Base-by-base conservation (phyloP, 92 coral and sea anemone species). In the Porites cylindrica region DNA sequence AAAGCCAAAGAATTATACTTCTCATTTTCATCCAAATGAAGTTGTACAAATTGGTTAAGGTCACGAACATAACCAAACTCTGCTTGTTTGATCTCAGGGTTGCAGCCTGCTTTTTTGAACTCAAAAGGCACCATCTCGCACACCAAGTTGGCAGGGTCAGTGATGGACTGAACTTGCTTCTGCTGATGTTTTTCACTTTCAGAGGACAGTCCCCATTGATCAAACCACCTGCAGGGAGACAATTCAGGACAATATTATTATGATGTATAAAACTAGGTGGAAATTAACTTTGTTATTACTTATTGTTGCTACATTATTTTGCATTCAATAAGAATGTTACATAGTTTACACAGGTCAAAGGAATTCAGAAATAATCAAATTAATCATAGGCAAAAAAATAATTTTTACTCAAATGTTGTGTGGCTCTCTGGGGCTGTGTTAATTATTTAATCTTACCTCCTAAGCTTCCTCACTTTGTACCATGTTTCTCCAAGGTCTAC, bases 101-200 rank as follows among this genome's bases (percentile, higher is more conserved):
- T 67, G 16, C 70, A 74, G 23, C 86, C 81, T 79, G 86, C 65
- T 62, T 80, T 87, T 64, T 72, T 87, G 13, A 50, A 51, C 50
- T 87, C 81, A 72, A 79, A 87, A 9, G 86, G 81, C 7, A 78
- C 80, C 90, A 87, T 87, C 72, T 87, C 68, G 18, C 81, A 87
- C 20, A 71, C 60, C 11, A 79, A 26, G 43, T 87, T 79, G 58
- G 66, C 90, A 19, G 90, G 76, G 51, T 87, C 61, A 56, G 61
- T 56, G 61, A 56, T 11, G 14, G 61, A 56, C 61, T 56, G 13
- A 56, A 56, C 61, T 56, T 56, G 61, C 61, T 56, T 56, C 61
- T 17, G 61, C 12, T 56, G 61, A 56, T 54, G 60, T 8, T 56
- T 56, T 56, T 56, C 61, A 14, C 47, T 38, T 4, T 38, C 47